phyloP scores from a whole-genome alignment of 2,888 invertebrate genomes.

The Apeira syringaria region DNA sequence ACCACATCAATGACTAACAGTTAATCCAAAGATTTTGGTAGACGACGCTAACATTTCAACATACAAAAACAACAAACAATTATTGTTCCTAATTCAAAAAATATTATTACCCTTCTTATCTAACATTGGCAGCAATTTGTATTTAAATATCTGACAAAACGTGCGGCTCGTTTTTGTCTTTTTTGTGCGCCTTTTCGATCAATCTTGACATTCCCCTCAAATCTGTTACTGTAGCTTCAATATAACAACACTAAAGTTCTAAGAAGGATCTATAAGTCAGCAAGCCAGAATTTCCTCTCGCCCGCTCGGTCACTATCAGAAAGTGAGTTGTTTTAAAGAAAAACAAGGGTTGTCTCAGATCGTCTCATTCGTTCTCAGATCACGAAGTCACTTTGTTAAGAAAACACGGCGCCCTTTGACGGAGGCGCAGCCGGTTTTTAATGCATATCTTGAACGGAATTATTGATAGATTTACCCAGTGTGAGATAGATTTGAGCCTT shows the following conservation, averaged over 20 bases:
- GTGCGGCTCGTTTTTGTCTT: too few relatives aligned
- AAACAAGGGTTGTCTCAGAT: constrained; percentile 71
- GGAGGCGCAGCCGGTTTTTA: constrained; percentile 66
- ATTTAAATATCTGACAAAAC: too few relatives aligned
- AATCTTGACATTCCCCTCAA: too few relatives aligned
- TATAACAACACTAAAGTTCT: constrained; percentile 14
- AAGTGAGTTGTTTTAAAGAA: constrained; percentile 74
- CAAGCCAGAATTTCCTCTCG: constrained; percentile 45
- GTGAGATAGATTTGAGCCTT: constrained; percentile 50
- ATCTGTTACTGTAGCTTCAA: constrained; percentile 2
- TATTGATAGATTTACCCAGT: constrained; percentile 67
- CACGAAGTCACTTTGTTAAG: constrained; percentile 80
- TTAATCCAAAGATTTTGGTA: too few relatives aligned
- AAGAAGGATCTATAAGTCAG: constrained; percentile 33
- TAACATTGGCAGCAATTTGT: too few relatives aligned
- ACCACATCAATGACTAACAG: too few relatives aligned
- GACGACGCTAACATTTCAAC: too few relatives aligned
- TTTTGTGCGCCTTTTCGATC: too few relatives aligned
- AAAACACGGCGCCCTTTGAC: constrained; percentile 78
- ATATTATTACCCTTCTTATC: too few relatives aligned
- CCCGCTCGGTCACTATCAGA: constrained; percentile 57
- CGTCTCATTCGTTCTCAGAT: constrained; percentile 66
- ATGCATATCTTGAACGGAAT: constrained; percentile 77
- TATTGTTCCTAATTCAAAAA: too few relatives aligned
- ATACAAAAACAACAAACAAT: too few relatives aligned